Evolutionary conservation across 2,113 vertebrate genomes (phyloP).

Genomic region (Arvicanthis niloticus): DNA sequence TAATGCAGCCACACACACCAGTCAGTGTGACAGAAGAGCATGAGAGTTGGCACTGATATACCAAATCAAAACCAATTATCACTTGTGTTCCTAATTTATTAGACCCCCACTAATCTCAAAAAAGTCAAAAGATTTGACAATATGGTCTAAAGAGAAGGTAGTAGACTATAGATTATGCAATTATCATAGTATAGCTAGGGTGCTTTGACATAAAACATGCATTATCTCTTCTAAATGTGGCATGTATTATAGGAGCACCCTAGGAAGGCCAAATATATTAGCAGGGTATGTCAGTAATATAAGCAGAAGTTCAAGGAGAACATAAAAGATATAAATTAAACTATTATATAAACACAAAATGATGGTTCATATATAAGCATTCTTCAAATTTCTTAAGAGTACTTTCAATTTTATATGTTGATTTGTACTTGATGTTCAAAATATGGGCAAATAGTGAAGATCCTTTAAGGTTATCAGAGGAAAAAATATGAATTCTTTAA

Average conservation of each 20-base stretch:
- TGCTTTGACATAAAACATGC: not conserved
- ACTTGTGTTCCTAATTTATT: not conserved
- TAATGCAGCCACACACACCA: not conserved
- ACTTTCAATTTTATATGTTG: not conserved
- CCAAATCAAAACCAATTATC: not conserved
- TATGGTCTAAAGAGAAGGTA: not conserved
- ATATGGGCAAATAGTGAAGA: not conserved
- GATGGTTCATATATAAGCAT: not conserved
- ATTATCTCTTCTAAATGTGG: not conserved
- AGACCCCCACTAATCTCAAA: not conserved
- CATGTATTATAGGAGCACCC: not conserved
- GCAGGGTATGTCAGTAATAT: not conserved
- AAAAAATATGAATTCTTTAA: not conserved
- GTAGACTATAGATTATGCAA: not conserved
- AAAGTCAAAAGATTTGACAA: not conserved
- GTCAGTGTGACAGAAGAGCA: not conserved
- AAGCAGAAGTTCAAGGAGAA: not conserved
- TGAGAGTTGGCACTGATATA: not conserved
- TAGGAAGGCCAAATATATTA: not conserved
- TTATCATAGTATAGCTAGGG: not conserved
- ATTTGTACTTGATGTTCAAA: not conserved
- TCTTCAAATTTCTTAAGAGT: not conserved
- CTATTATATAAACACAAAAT: not conserved
- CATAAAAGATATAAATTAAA: not conserved
- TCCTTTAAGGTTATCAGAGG: not conserved